These are phyloP conservation scores for Argyresthia goedartella DNA, from an alignment of 2,888 invertebrate genomes.

Conservation along the genomic window DNA sequence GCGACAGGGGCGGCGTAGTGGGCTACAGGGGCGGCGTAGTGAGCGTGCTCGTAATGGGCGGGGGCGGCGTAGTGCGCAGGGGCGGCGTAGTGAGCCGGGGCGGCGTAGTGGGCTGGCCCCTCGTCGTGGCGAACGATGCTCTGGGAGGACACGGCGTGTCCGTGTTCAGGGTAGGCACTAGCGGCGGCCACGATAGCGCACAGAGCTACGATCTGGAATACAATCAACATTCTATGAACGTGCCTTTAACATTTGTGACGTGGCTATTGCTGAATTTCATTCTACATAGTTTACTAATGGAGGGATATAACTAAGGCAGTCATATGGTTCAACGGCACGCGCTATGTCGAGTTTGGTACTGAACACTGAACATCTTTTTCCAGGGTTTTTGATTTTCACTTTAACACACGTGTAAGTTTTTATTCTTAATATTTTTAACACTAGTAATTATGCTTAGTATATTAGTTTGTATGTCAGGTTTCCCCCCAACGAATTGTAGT, in stretches of 20 bases:
- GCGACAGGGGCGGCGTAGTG: constrained; percentile 14
- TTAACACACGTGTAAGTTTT: too few species aligned
- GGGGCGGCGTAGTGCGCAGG: constrained; percentile 17
- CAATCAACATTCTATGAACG: neutral
- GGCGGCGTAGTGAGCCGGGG: constrained; percentile 17
- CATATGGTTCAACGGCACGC: too few species aligned
- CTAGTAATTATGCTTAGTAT: too few species aligned
- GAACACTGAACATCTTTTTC: too few species aligned
- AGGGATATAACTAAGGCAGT: too few species aligned
- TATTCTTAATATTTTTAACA: too few species aligned
- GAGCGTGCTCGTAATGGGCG: constrained; percentile 15
- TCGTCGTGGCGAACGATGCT: constrained; percentile 46
- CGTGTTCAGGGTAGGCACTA: constrained; percentile 18
- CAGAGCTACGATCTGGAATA: constrained; percentile 24
- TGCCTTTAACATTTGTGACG: neutral
- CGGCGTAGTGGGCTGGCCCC: constrained; percentile 18
- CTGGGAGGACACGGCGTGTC: constrained; percentile 42
- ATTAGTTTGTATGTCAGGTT: too few species aligned
- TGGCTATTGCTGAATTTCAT: too few species aligned
- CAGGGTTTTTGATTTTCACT: too few species aligned
- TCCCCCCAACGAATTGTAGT: neutral
- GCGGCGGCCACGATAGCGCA: constrained; percentile 43
- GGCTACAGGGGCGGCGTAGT: constrained; percentile 9
- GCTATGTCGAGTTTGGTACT: too few species aligned
- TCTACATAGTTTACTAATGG: too few species aligned